These are phyloP conservation scores for Polydrusus tereticollis DNA, from an alignment of 2,888 invertebrate species.

Conservation along the genomic window DNA sequence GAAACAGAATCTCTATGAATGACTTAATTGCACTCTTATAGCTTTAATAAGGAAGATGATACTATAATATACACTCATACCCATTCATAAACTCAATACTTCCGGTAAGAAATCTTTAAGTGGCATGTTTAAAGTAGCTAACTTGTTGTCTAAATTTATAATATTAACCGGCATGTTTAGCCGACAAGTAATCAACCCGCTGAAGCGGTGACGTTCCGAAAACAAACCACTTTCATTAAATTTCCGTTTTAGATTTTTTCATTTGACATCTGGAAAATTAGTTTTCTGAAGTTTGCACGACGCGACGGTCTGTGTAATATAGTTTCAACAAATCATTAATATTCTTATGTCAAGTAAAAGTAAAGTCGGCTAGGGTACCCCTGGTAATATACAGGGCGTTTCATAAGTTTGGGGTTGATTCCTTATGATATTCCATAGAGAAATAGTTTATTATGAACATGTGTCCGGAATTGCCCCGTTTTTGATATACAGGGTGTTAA, in stretches of 20 bases:
- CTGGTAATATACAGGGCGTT: too few species aligned
- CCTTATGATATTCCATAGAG: too few species aligned
- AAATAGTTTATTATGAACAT: too few species aligned
- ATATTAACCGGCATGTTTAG: slow-evolving; percentile 34
- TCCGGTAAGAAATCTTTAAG: slow-evolving; percentile 26
- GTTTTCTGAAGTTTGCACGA: slow-evolving; percentile 8
- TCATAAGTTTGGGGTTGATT: too few species aligned
- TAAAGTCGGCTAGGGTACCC: too few species aligned
- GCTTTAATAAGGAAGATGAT: slow-evolving; percentile 22
- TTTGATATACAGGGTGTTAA: too few species aligned
- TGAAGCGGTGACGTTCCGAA: slow-evolving; percentile 22
- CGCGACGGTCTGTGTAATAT: neutral
- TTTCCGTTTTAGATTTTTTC: slow-evolving; percentile 32
- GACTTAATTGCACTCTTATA: slow-evolving; percentile 10
- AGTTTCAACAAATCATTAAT: too few species aligned
- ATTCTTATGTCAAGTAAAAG: too few species aligned
- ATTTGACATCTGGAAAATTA: slow-evolving; percentile 22
- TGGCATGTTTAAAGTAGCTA: slow-evolving; percentile 20
- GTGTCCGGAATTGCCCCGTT: too few species aligned
- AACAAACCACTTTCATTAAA: slow-evolving; percentile 35
- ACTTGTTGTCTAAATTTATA: slow-evolving; percentile 38
- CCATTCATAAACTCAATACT: slow-evolving; percentile 23
- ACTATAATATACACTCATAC: slow-evolving; percentile 5
- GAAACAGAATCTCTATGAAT: neutral
- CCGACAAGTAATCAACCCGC: slow-evolving; percentile 30